Evolutionary conservation across 1,140 invertebrate genomes (phyloP).

Genomic region (Nasonia vitripennis): DNA sequence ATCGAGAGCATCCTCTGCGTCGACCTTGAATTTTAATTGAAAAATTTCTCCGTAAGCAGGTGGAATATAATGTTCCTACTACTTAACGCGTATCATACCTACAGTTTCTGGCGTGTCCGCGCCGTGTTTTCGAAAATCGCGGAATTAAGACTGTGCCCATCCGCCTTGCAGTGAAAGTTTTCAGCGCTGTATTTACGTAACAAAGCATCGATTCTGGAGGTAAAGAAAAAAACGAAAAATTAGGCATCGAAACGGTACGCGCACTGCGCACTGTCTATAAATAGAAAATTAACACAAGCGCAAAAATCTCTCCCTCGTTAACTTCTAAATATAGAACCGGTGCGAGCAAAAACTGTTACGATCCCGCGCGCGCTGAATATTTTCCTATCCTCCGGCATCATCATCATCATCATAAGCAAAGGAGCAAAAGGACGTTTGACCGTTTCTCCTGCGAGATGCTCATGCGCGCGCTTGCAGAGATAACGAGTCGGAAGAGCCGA

Average conservation of each 20-base stretch:
- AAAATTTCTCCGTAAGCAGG: conserved; percentile 33
- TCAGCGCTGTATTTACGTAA: background rate
- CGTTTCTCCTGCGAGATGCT: background rate
- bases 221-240: no score
- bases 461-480: background rate
- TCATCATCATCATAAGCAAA: background rate
- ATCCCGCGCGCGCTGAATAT: background rate
- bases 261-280: background rate
- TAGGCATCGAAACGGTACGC: no score
- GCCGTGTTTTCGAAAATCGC: background rate
- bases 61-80: background rate
- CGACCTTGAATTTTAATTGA: conserved; percentile 30
- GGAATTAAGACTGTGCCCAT: background rate
- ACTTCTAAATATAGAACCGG: background rate
- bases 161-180: conserved; percentile 38
- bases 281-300: background rate
- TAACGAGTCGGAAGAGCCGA: background rate
- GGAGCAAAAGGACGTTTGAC: background rate
- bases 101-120: no score
- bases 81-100: no score
- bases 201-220: background rate
- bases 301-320: background rate
- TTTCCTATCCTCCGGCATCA: background rate
- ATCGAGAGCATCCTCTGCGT: background rate
- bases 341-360: background rate